phyloP scores from a whole-genome alignment of 2,797 vertebrate genomes.

The Sebastes elongatus region DNA sequence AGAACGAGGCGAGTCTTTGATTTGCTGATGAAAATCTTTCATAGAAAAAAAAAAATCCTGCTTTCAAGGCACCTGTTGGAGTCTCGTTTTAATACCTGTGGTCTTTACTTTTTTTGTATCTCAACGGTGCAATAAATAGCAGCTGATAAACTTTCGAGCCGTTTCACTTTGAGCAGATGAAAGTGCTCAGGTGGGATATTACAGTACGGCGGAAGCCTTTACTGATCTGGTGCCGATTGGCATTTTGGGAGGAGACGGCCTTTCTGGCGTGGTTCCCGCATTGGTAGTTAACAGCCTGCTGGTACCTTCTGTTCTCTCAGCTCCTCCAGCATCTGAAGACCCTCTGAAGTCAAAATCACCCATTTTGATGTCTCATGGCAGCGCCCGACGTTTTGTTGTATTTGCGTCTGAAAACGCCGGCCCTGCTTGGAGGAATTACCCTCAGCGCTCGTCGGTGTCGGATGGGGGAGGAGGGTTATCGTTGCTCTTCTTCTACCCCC shows the following conservation, averaged over 20 bases:
- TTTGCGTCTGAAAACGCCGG: slow-evolving; percentile 78
- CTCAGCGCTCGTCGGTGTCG: slow-evolving; percentile 55
- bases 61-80: slow-evolving; percentile 74
- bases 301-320: slow-evolving; percentile 82
- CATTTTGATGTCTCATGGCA: slow-evolving; percentile 78
- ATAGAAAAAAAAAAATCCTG: slow-evolving; percentile 26
- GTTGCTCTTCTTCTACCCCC: not conserved
- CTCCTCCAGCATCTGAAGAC: slow-evolving; percentile 79
- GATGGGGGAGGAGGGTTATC: slow-evolving; percentile 61
- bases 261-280: slow-evolving; percentile 73
- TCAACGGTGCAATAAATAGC: slow-evolving; percentile 19
- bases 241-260: slow-evolving; percentile 75
- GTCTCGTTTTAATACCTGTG: slow-evolving; percentile 12
- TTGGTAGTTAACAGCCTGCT: slow-evolving; percentile 80
- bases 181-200: slow-evolving; percentile 66
- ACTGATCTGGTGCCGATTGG: slow-evolving; percentile 71
- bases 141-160: slow-evolving; percentile 54
- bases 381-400: slow-evolving; percentile 75
- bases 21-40: slow-evolving; percentile 64
- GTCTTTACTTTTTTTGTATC: slow-evolving; percentile 21
- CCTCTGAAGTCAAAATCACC: slow-evolving; percentile 83
- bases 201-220: slow-evolving; percentile 54
- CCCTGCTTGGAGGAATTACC: slow-evolving; percentile 75
- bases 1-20: slow-evolving; percentile 54
- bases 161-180: slow-evolving; percentile 57